These are phyloP conservation scores for Azemiops feae DNA, from an alignment of 2,113 vertebrate species.

Conservation along the genomic window DNA sequence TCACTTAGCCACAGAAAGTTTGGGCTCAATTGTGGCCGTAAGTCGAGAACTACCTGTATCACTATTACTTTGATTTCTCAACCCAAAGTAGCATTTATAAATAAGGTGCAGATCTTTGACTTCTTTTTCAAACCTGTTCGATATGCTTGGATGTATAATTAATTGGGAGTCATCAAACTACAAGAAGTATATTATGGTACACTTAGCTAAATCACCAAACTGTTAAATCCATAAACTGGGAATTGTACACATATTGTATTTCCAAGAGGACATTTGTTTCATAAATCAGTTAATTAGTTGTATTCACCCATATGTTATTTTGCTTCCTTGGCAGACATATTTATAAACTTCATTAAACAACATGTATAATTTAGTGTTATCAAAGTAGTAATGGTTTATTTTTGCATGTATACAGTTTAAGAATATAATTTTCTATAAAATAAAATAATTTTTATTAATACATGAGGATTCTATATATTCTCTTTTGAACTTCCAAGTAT, in stretches of 20 bases:
- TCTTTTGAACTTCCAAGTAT: background rate
- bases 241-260: background rate
- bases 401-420: background rate
- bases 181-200: background rate
- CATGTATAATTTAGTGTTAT: constrained; percentile 19
- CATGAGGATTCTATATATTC: background rate
- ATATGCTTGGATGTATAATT: background rate
- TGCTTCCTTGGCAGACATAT: constrained; percentile 9
- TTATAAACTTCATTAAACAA: constrained; percentile 25
- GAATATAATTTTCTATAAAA: background rate
- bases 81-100: background rate
- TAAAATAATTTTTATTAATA: constrained; percentile 1
- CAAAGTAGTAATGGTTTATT: background rate
- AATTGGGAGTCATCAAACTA: background rate
- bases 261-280: constrained; percentile 5
- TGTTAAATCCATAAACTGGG: constrained; percentile 5
- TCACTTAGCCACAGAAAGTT: too few relatives aligned
- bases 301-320: constrained; percentile 16
- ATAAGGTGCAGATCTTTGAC: background rate
- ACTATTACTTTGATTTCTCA: background rate
- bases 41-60: too few relatives aligned
- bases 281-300: constrained; percentile 10
- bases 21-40: too few relatives aligned
- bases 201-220: constrained; percentile 13
- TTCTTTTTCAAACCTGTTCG: background rate